Evolutionary conservation across 2,797 vertebrate genomes (phyloP).

Genomic region (Clarias pachynema): DNA sequence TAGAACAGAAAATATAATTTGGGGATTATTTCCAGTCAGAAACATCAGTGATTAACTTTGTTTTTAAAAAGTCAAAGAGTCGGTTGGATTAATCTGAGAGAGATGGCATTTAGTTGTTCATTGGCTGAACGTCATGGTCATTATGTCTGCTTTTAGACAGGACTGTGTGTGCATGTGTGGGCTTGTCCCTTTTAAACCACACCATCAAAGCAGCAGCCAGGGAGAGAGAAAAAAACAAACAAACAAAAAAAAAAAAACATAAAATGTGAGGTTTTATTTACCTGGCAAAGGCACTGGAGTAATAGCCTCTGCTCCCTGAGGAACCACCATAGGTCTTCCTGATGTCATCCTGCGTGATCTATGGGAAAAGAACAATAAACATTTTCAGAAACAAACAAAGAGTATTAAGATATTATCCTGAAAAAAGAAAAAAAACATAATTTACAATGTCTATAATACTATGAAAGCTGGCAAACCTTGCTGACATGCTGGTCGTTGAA

Average conservation of each 20-base stretch:
- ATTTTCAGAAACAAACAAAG: background rate
- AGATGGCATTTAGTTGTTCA: constrained; percentile 29
- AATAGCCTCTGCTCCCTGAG: constrained; percentile 97
- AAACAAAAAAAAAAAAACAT: background rate
- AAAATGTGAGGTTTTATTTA: constrained; percentile 61
- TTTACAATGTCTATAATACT: background rate
- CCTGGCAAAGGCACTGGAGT: constrained; percentile 98
- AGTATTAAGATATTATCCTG: background rate
- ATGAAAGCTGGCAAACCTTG: constrained; percentile 81
- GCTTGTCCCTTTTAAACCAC: background rate
- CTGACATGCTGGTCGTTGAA: constrained; percentile 99
- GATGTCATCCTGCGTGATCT: constrained; percentile 99
- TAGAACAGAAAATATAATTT: constrained; percentile 27
- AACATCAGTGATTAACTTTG: background rate
- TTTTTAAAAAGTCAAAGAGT: background rate
- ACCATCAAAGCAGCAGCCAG: background rate
- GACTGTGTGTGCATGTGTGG: background rate
- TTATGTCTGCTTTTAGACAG: background rate
- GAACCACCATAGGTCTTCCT: constrained; percentile 97
- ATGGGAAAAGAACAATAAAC: constrained; percentile 17
- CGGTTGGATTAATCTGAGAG: constrained; percentile 19
- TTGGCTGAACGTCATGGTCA: constrained; percentile 4
- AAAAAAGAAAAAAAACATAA: background rate
- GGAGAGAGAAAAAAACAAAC: background rate
- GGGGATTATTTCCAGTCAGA: background rate